These are phyloP conservation scores for Bombus fervidus DNA, from an alignment of 1,140 invertebrate species.

Conservation along the genomic window DNA sequence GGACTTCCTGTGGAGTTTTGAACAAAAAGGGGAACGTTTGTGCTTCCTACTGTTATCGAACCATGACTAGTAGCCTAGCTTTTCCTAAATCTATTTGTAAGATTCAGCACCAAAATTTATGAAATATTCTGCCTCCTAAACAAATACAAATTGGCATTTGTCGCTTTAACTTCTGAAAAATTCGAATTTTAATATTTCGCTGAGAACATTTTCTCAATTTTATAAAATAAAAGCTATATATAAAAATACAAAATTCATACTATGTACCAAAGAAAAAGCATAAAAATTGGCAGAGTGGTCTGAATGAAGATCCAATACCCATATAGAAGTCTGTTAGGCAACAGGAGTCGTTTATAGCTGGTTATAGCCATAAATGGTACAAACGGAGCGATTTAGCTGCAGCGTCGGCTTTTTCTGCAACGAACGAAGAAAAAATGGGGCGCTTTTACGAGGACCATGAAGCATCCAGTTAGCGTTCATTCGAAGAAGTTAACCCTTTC, in stretches of 20 bases:
- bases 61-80: slow-evolving; percentile 20
- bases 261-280: background rate
- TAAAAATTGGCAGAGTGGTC: background rate
- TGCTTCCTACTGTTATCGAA: background rate
- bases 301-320: background rate
- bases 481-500: slow-evolving; percentile 65
- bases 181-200: background rate
- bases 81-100: background rate
- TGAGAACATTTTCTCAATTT: background rate
- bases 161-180: background rate
- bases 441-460: slow-evolving; percentile 37
- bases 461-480: slow-evolving; percentile 55
- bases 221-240: background rate
- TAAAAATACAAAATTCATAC: background rate
- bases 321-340: slow-evolving; percentile 35
- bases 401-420: background rate
- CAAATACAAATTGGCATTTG: background rate
- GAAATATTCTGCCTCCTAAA: too few relatives aligned
- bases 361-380: slow-evolving; percentile 32
- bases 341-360: slow-evolving; percentile 18
- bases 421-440: background rate
- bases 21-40: slow-evolving; percentile 11
- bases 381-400: slow-evolving; percentile 19
- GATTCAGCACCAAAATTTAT: background rate
- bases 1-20: slow-evolving; percentile 17